Evolutionary conservation across 2,113 vertebrate species (phyloP).

Genomic region (Microcebus jonahi): DNA sequence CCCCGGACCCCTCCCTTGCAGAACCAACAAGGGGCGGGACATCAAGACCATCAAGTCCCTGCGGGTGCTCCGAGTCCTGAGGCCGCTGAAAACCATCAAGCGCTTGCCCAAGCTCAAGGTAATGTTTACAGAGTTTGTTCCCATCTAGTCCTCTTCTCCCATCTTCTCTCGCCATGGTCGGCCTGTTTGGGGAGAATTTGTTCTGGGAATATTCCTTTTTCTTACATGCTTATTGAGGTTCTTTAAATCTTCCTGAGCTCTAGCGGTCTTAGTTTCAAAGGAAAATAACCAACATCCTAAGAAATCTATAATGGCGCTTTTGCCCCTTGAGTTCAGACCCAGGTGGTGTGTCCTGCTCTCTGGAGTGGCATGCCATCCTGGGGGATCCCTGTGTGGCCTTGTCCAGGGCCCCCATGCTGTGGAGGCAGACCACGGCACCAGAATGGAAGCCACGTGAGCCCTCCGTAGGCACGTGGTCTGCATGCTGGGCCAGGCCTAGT

Average conservation of each 20-base stretch:
- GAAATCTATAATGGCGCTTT: not conserved
- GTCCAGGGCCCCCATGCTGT: not conserved
- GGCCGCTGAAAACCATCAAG: constrained; percentile 99
- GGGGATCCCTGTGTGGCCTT: not conserved
- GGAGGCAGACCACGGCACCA: not conserved
- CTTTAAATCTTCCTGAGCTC: not conserved
- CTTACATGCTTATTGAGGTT: not conserved
- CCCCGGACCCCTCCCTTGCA: constrained; percentile 77
- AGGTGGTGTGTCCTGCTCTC: not conserved
- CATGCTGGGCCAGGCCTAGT: not conserved
- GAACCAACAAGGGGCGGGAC: constrained; percentile 97
- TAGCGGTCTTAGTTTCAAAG: constrained; percentile 14
- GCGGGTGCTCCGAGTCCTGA: constrained; percentile 94
- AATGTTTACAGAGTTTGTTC: not conserved
- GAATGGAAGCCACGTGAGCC: fast-evolving
- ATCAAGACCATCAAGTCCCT: constrained; percentile 99
- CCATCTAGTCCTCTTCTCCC: too few relatives aligned
- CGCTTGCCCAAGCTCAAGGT: constrained; percentile 99
- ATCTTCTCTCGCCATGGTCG: not conserved
- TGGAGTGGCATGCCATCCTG: not conserved
- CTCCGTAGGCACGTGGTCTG: not conserved
- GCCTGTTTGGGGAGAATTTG: not conserved
- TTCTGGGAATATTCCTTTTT: not conserved
- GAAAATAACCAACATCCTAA: not conserved
- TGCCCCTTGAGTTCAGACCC: not conserved